Percentiles rank a stretch among this genome's conserved stretches.
Conservation (phyloP, 2,888 invertebrate genomes). For the Synanthedon myopaeformis region DNA sequence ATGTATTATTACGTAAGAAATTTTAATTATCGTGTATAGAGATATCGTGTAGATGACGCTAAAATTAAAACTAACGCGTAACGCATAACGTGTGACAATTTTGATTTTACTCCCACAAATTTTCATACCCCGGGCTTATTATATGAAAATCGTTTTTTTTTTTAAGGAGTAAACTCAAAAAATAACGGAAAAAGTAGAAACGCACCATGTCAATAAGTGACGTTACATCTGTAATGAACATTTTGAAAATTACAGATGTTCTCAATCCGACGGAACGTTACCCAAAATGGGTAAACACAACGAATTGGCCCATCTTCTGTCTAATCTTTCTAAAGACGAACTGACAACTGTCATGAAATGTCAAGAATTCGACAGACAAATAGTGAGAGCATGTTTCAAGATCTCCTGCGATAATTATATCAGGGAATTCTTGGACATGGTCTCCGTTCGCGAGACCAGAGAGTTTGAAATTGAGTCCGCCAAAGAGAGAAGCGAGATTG, state of each 20-base stretch:
- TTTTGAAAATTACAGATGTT: conserved; percentile 40
- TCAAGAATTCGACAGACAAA: conserved; percentile 60
- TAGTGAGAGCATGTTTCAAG: conserved; percentile 61
- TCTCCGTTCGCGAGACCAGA: conserved; percentile 41
- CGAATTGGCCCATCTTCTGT: conserved; percentile 37
- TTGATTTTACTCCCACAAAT: no score
- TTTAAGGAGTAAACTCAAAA: no score
- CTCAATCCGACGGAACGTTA: conserved; percentile 30
- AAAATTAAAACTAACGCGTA: no score
- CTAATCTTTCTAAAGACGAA: conserved; percentile 41
- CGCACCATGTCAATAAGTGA: no score
- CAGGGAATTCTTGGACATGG: conserved; percentile 39
- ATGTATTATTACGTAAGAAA: no score
- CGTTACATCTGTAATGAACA: not conserved
- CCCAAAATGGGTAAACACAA: conserved; percentile 40
- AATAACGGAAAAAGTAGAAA: no score
- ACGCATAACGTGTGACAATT: no score
- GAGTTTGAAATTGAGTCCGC: conserved; percentile 42
- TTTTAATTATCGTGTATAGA: no score
- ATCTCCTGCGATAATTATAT: conserved; percentile 60
- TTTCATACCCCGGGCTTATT: no score
- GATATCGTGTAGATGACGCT: no score
- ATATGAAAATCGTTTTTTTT: no score
- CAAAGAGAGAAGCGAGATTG: conserved; percentile 32
- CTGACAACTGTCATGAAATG: conserved; percentile 57